These are phyloP conservation scores for Mormoops blainvillei DNA, from an alignment of 2,113 vertebrate species.

Conservation along the genomic window DNA sequence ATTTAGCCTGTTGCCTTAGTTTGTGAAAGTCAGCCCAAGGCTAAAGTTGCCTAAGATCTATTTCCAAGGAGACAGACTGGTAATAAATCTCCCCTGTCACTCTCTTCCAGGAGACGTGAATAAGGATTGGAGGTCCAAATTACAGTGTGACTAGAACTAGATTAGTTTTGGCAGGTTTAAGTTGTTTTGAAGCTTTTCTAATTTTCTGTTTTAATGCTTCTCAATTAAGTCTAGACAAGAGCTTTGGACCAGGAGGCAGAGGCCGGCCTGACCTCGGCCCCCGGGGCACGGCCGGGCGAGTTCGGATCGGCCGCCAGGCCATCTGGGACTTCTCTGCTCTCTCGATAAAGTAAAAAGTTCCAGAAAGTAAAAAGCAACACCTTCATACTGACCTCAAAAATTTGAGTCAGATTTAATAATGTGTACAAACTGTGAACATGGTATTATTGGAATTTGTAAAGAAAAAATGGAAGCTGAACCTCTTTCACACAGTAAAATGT, in stretches of 20 bases:
- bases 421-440: neutral
- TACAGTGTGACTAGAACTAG: neutral
- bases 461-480: neutral
- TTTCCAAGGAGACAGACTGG: conserved; percentile 36
- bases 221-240: conserved; percentile 15
- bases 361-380: neutral
- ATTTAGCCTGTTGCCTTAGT: neutral
- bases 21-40: conserved; percentile 19
- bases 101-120: neutral
- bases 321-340: neutral
- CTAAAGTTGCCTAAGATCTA: conserved; percentile 14
- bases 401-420: neutral
- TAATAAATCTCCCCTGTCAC: conserved; percentile 37
- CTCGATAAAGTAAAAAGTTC: neutral
- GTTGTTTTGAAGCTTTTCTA: conserved; percentile 7
- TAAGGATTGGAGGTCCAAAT: neutral
- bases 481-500: neutral
- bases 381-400: neutral
- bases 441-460: neutral
- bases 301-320: neutral
- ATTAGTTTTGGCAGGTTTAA: neutral
- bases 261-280: neutral
- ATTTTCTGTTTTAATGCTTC: conserved; percentile 8
- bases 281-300: rapidly evolving
- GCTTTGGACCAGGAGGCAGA: neutral